Percentiles rank a stretch among this genome's conserved stretches.
phyloP scores from a whole-genome alignment of 2,797 vertebrate species.

The Clarias pachynema region DNA sequence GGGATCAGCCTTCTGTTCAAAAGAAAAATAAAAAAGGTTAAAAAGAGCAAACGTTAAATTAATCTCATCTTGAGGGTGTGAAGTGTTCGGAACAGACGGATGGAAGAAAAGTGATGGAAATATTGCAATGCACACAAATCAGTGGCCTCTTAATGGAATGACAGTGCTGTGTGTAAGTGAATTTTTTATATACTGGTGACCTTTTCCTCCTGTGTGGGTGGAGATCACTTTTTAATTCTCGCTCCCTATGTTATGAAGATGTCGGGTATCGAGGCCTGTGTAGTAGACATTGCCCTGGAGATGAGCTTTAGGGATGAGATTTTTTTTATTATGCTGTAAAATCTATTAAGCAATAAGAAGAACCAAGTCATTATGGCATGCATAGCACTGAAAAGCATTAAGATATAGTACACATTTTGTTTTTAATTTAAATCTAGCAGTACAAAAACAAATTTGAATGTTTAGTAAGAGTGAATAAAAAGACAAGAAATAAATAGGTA shows the following conservation, averaged over 20 bases:
- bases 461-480: not conserved
- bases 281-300: constrained; percentile 21
- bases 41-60: constrained; percentile 51
- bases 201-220: constrained; percentile 40
- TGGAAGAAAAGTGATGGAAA: constrained; percentile 44
- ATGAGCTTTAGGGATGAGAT: constrained; percentile 26
- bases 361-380: not conserved
- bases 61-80: constrained; percentile 55
- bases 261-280: constrained; percentile 14
- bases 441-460: not conserved
- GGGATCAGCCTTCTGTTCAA: constrained; percentile 47
- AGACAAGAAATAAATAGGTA: not conserved
- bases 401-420: not conserved
- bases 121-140: constrained; percentile 50
- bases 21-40: constrained; percentile 45
- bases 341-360: constrained; percentile 30
- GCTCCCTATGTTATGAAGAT: constrained; percentile 38
- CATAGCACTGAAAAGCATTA: not conserved
- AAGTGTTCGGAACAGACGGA: constrained; percentile 58
- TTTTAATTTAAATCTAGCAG: not conserved
- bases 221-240: constrained; percentile 36
- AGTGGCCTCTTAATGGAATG: constrained; percentile 49
- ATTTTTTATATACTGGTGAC: constrained; percentile 55
- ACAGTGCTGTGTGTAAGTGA: constrained; percentile 50
- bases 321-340: constrained; percentile 45